Percentiles rank a stretch among this genome's conserved stretches.
Evolutionary conservation across 2,888 invertebrate genomes (phyloP).

Genomic region (Prosopocoilus inquinatus): DNA sequence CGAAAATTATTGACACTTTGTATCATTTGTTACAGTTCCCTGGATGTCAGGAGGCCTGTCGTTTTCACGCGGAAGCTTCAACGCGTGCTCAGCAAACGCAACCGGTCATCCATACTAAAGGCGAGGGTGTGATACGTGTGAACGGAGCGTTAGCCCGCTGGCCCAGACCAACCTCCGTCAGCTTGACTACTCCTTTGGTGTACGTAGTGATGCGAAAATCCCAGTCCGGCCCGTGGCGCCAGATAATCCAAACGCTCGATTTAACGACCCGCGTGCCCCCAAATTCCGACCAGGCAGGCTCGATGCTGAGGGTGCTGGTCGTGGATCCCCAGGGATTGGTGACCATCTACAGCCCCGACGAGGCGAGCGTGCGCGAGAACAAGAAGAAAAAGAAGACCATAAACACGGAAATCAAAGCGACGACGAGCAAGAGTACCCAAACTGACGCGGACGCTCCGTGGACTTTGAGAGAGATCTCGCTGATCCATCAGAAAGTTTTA

Average conservation of each 20-base stretch:
- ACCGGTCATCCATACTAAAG: slow-evolving; percentile 69
- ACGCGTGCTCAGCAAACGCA: slow-evolving; percentile 61
- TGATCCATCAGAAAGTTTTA: slow-evolving; percentile 70
- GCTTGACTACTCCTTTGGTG: slow-evolving; percentile 59
- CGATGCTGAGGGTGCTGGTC: slow-evolving; percentile 65
- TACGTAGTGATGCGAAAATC: slow-evolving; percentile 70
- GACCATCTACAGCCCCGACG: slow-evolving; percentile 69
- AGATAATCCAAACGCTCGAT: slow-evolving; percentile 66
- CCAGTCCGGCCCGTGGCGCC: slow-evolving; percentile 63
- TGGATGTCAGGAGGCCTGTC: slow-evolving; percentile 70
- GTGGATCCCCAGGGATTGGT: slow-evolving; percentile 70
- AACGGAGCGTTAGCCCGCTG: slow-evolving; percentile 63
- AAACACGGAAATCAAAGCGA: slow-evolving; percentile 53
- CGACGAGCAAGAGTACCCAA: slow-evolving; percentile 53
- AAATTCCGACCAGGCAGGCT: slow-evolving; percentile 59
- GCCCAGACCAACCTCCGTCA: slow-evolving; percentile 62
- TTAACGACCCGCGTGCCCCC: slow-evolving; percentile 63
- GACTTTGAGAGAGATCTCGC: slow-evolving; percentile 65
- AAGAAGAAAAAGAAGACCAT: slow-evolving; percentile 51
- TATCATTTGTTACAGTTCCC: slow-evolving; percentile 58
- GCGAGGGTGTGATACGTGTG: slow-evolving; percentile 65
- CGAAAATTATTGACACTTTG: too few species aligned
- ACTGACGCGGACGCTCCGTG: slow-evolving; percentile 58
- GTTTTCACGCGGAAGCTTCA: slow-evolving; percentile 65
- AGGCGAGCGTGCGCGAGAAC: slow-evolving; percentile 53